Percentiles rank a stretch among this genome's conserved stretches.
Evolutionary conservation across 2,113 vertebrate genomes (phyloP).

Genomic region (Prietella phreatophila): DNA sequence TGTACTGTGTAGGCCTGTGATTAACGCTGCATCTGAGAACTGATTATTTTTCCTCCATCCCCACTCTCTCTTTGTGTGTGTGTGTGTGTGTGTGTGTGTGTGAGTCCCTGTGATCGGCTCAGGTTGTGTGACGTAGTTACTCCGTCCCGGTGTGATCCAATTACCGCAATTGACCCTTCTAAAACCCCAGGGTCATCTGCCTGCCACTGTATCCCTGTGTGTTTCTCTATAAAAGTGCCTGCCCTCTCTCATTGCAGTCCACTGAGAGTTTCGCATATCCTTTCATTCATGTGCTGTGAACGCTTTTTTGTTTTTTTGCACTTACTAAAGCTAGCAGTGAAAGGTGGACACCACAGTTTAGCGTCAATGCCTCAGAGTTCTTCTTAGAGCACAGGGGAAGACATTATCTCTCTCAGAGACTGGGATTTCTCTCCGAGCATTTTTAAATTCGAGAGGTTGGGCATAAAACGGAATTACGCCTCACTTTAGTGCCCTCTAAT

Average conservation of each 20-base stretch:
- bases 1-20: no score
- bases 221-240: neutral
- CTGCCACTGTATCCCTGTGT: conserved; percentile 8
- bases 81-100: conserved; percentile 15
- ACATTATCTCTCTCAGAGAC: conserved; percentile 21
- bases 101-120: conserved; percentile 50
- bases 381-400: conserved; percentile 21
- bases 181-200: conserved; percentile 25
- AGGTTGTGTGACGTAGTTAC: conserved; percentile 48
- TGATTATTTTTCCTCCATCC: neutral
- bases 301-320: neutral
- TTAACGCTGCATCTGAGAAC: no score
- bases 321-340: conserved; percentile 12
- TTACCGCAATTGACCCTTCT: conserved; percentile 41
- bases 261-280: conserved; percentile 5
- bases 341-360: conserved; percentile 1
- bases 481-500: conserved; percentile 47
- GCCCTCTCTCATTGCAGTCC: neutral
- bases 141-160: conserved; percentile 48
- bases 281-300: neutral
- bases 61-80: neutral
- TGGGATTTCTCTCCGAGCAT: conserved; percentile 9
- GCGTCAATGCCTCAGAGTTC: neutral
- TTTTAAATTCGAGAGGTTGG: conserved; percentile 12
- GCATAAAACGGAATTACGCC: conserved; percentile 42